A percentile compares a stretch with the other conserved stretches of the same genome.
phyloP scores from a whole-genome alignment of 2,888 invertebrate genomes.

The Apamea crenata region DNA sequence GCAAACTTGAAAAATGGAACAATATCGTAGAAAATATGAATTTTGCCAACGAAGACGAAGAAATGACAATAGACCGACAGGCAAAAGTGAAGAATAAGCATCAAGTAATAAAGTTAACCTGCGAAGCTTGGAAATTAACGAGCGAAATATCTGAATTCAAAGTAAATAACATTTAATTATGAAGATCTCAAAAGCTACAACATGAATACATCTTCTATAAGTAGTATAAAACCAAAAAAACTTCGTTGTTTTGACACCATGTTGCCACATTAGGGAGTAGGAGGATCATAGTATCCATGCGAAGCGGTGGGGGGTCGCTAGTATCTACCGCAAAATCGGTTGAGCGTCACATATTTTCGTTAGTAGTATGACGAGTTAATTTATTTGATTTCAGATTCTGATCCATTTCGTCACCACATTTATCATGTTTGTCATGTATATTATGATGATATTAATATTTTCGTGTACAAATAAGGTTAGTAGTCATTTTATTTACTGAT shows the following conservation, averaged over 20 bases:
- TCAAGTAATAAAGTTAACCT: constrained; percentile 22
- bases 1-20: constrained; percentile 41
- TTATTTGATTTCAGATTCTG: constrained; percentile 27
- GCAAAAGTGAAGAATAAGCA: not conserved
- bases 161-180: constrained; percentile 13
- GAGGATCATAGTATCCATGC: not conserved
- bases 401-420: constrained; percentile 27
- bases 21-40: constrained; percentile 1
- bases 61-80: not conserved
- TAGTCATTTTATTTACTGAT: constrained; percentile 1
- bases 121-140: constrained; percentile 15
- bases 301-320: too few species aligned
- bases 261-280: not conserved
- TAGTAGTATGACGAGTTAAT: not conserved
- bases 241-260: not conserved
- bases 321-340: not conserved
- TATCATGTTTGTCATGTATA: constrained; percentile 25
- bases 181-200: not conserved
- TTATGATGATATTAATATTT: constrained; percentile 31
- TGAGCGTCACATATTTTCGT: not conserved
- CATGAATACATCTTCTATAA: not conserved
- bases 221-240: not conserved
- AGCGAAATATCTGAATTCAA: constrained; percentile 36
- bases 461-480: constrained; percentile 2
- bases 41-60: not conserved